A percentile compares a stretch with the other conserved stretches of the same genome.
Conservation (phyloP, 2,113 vertebrate genomes). For the Bothrops jararaca region DNA sequence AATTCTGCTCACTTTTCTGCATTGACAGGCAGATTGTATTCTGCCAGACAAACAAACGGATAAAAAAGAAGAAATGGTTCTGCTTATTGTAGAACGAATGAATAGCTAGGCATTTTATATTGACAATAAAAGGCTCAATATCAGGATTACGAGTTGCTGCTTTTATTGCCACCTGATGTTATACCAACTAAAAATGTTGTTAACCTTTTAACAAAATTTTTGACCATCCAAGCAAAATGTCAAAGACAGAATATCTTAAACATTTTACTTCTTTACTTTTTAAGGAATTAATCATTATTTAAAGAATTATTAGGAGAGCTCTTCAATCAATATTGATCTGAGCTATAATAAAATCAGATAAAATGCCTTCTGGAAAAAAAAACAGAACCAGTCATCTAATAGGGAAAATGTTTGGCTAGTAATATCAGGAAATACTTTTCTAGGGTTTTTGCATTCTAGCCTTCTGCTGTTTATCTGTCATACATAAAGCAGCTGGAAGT, state of each 20-base stretch:
- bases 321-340: background rate
- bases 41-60: too few relatives aligned
- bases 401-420: background rate
- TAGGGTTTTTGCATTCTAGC: background rate
- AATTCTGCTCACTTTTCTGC: too few relatives aligned
- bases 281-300: background rate
- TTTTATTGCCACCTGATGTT: background rate
- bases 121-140: too few relatives aligned
- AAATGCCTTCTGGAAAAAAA: background rate
- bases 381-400: background rate
- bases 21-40: too few relatives aligned
- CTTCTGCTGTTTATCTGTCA: background rate
- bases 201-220: background rate
- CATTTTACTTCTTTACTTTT: background rate
- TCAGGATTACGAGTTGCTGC: too few relatives aligned
- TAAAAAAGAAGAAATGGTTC: too few relatives aligned
- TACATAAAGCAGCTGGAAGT: background rate
- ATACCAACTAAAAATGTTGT: background rate
- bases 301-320: background rate
- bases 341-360: background rate
- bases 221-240: background rate
- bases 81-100: too few relatives aligned
- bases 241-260: background rate
- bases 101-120: too few relatives aligned
- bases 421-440: background rate